phyloP scores from a whole-genome alignment of 2,113 vertebrate genomes.

The Glaucidium brasilianum region DNA sequence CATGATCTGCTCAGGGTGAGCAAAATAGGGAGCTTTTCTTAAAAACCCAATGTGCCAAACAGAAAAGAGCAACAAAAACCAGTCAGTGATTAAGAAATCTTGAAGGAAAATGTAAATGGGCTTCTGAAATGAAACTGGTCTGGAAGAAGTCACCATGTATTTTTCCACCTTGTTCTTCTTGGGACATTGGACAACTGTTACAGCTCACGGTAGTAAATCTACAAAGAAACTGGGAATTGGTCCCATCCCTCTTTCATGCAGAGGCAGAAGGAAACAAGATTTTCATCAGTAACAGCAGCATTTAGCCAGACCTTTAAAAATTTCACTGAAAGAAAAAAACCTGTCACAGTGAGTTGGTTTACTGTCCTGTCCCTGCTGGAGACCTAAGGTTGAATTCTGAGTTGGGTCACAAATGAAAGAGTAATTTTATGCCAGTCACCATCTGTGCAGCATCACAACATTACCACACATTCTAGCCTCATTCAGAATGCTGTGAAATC shows the following conservation, averaged over 20 bases:
- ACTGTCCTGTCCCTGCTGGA: neutral
- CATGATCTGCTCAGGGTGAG: neutral
- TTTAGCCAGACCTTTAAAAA: neutral
- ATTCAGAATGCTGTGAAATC: neutral
- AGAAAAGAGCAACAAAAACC: neutral
- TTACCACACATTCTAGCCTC: neutral
- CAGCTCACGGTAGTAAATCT: neutral
- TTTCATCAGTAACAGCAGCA: neutral
- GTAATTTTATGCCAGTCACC: neutral
- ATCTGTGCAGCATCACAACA: conserved; percentile 9
- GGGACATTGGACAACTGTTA: neutral
- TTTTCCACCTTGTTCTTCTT: neutral
- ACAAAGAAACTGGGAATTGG: neutral
- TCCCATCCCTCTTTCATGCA: neutral
- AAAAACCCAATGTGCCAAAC: neutral
- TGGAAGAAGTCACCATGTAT: neutral
- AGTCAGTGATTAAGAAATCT: neutral
- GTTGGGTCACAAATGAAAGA: neutral
- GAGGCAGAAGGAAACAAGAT: neutral
- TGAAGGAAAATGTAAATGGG: neutral
- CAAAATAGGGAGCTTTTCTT: neutral
- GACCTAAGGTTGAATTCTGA: neutral
- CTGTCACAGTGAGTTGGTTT: neutral
- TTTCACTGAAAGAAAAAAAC: neutral
- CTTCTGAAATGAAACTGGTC: neutral